Evolutionary conservation across 2,888 invertebrate species (phyloP).

Genomic region (Melanotus villosus): DNA sequence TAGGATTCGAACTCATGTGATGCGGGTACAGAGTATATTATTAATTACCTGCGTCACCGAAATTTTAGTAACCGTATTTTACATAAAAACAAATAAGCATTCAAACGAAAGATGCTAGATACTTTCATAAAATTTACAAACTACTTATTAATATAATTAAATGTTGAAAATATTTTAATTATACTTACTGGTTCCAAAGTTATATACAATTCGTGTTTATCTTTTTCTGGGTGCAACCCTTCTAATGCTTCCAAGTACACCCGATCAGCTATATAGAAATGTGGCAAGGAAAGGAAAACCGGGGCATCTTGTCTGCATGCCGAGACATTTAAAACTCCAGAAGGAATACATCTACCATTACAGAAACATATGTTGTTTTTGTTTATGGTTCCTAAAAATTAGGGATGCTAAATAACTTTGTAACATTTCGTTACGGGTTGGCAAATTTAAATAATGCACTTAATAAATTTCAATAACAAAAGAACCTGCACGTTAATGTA

Average conservation of each 20-base stretch:
- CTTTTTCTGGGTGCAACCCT: slow-evolving; percentile 78
- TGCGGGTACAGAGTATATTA: no score
- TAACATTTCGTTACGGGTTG: not conserved
- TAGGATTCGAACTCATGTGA: no score
- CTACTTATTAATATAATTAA: no score
- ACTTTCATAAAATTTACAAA: no score
- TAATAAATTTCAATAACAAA: no score
- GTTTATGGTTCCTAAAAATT: slow-evolving; percentile 69
- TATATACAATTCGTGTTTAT: slow-evolving; percentile 80
- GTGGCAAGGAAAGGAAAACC: slow-evolving; percentile 84
- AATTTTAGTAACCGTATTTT: no score
- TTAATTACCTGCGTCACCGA: no score
- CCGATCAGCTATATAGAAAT: slow-evolving; percentile 82
- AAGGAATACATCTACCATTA: slow-evolving; percentile 77
- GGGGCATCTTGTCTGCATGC: slow-evolving; percentile 84
- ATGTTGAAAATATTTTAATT: no score
- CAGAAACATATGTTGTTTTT: slow-evolving; percentile 78
- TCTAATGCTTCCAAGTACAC: slow-evolving; percentile 73
- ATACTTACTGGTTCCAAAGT: slow-evolving; percentile 78
- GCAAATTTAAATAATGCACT: no score
- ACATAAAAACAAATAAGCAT: no score
- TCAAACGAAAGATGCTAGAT: no score
- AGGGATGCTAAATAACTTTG: not conserved
- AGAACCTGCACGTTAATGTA: no score
- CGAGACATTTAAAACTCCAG: slow-evolving; percentile 80